These are phyloP conservation scores for Ricordea florida DNA, from an alignment of 92 coral and sea anemone genomes.

Conservation along the genomic window DNA sequence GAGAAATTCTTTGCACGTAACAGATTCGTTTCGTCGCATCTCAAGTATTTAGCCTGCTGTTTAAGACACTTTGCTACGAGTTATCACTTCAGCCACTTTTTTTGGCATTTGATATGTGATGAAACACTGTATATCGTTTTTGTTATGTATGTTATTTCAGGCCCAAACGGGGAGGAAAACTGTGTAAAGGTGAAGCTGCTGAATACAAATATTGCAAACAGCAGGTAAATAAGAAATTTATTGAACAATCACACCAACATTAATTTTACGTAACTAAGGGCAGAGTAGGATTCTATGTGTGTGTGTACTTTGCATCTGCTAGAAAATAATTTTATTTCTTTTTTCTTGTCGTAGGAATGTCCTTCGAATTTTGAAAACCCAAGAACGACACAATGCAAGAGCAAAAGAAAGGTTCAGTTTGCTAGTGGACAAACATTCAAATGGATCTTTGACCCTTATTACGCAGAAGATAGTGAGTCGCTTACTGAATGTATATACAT, in stretches of 20 bases:
- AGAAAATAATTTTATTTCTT: too few species aligned
- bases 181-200: conserved; percentile 38
- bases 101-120: too few species aligned
- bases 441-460: conserved; percentile 57
- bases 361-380: conserved; percentile 21
- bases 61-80: too few species aligned
- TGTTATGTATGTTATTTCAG: not conserved
- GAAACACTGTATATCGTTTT: too few species aligned
- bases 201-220: conserved; percentile 46
- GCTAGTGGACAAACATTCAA: conserved; percentile 18
- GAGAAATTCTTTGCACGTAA: too few species aligned
- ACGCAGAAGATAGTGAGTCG: conserved; percentile 18
- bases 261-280: too few species aligned
- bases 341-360: conserved; percentile 42
- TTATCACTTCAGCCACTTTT: too few species aligned
- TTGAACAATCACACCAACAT: too few species aligned
- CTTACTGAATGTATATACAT: not conserved
- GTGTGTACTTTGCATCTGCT: too few species aligned
- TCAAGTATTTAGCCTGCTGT: too few species aligned
- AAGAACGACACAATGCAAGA: conserved; percentile 36
- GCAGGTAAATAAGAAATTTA: conserved; percentile 12
- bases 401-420: conserved; percentile 27
- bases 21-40: too few species aligned
- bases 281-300: too few species aligned
- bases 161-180: conserved; percentile 45